A percentile compares a stretch with the other conserved stretches of the same genome.
Evolutionary conservation across 1,140 invertebrate genomes (phyloP).

Genomic region (Bilobella aurantiaca): DNA sequence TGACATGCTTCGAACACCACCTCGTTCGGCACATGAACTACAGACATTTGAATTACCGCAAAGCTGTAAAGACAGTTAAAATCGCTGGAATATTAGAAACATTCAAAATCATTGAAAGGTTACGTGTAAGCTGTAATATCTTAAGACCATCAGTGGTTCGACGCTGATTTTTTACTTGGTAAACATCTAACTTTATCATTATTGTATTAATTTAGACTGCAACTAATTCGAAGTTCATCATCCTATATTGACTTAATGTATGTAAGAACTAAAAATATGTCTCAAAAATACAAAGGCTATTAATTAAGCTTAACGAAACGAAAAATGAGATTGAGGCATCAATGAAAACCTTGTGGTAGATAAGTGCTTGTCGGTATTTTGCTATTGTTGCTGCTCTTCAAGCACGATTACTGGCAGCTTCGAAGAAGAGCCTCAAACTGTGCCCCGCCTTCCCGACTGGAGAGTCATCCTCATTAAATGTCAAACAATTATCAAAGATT

Average conservation of each 20-base stretch:
- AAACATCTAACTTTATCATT: too few species aligned
- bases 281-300: background rate
- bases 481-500: conserved; percentile 93
- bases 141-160: too few species aligned
- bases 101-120: too few species aligned
- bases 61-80: background rate
- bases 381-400: background rate
- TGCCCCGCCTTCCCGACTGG: conserved; percentile 90
- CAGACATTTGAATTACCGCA: background rate
- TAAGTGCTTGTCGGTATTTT: background rate
- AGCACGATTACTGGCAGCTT: conserved; percentile 38
- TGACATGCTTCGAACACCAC: background rate
- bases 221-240: too few species aligned
- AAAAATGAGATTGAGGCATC: background rate
- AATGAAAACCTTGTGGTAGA: background rate
- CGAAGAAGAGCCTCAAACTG: conserved; percentile 80
- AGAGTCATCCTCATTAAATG: conserved; percentile 94
- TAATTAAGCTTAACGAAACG: background rate
- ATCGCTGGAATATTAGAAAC: background rate
- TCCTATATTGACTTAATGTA: too few species aligned
- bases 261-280: too few species aligned
- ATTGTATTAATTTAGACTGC: too few species aligned
- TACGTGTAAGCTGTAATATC: too few species aligned
- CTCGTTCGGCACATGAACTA: background rate
- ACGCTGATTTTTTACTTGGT: too few species aligned